A percentile compares a stretch with the other conserved stretches of the same genome.
These are phyloP conservation scores for Odontocerum albicorne DNA, from an alignment of 2,888 invertebrate genomes.

Conservation along the genomic window DNA sequence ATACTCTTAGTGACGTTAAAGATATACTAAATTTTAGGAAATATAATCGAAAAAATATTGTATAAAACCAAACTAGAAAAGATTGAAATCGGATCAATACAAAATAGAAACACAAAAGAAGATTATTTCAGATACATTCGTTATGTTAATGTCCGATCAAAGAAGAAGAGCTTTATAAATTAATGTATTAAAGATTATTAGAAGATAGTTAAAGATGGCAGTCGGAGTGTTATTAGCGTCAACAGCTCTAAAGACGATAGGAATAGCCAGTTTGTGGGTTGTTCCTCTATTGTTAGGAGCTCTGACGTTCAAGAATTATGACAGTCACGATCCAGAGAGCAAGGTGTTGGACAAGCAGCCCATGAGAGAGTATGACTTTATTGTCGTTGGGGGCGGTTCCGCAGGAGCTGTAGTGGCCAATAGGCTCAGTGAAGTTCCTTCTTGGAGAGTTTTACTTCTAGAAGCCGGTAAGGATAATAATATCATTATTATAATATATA, in stretches of 20 bases:
- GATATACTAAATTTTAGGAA: background rate
- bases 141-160: background rate
- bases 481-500: background rate
- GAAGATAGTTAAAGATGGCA: constrained; percentile 58
- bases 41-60: background rate
- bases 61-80: background rate
- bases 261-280: constrained; percentile 80
- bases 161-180: background rate
- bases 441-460: constrained; percentile 76
- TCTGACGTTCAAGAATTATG: constrained; percentile 78
- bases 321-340: constrained; percentile 79
- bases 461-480: constrained; percentile 62
- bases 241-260: constrained; percentile 77
- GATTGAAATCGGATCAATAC: background rate
- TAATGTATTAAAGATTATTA: background rate
- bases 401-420: constrained; percentile 89
- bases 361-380: constrained; percentile 79
- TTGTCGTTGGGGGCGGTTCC: constrained; percentile 84
- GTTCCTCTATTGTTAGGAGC: constrained; percentile 82
- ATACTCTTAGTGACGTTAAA: background rate
- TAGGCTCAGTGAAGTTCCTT: constrained; percentile 72
- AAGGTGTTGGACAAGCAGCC: constrained; percentile 70
- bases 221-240: constrained; percentile 74
- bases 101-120: background rate
- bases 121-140: background rate